Conservation (phyloP, 2,113 vertebrate genomes). For the Aspidoscelis tigris region DNA sequence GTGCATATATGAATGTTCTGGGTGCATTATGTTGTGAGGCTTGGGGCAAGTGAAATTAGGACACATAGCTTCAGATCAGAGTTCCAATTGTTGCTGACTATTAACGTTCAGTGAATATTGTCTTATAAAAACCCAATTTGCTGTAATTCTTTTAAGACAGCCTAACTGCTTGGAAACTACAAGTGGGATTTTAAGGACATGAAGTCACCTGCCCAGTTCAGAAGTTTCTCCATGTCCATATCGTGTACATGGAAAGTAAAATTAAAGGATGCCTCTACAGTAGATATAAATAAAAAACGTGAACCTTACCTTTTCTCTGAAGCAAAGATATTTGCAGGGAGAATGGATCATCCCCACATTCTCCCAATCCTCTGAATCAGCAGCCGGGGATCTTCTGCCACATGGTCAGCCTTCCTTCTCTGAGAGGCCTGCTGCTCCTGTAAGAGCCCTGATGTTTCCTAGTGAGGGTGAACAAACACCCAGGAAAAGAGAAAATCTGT, state of each 20-base stretch:
- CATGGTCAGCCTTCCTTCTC: too few species aligned
- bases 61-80: neutral
- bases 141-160: neutral
- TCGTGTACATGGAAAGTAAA: neutral
- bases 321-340: too few species aligned
- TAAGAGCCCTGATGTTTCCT: too few species aligned
- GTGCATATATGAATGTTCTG: neutral
- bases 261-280: too few species aligned
- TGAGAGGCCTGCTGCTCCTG: too few species aligned
- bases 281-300: too few species aligned
- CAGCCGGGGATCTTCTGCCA: too few species aligned
- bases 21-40: neutral
- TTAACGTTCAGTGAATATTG: neutral
- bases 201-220: neutral
- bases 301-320: too few species aligned
- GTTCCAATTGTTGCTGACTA: neutral
- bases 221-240: neutral
- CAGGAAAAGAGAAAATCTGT: too few species aligned
- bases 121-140: neutral
- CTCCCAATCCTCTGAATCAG: too few species aligned
- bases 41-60: neutral
- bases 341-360: too few species aligned
- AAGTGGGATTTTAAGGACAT: neutral
- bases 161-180: neutral
- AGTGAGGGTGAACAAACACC: too few species aligned